Evolutionary conservation across 2,888 invertebrate genomes (phyloP).

Genomic region (Celastrina argiolus): DNA sequence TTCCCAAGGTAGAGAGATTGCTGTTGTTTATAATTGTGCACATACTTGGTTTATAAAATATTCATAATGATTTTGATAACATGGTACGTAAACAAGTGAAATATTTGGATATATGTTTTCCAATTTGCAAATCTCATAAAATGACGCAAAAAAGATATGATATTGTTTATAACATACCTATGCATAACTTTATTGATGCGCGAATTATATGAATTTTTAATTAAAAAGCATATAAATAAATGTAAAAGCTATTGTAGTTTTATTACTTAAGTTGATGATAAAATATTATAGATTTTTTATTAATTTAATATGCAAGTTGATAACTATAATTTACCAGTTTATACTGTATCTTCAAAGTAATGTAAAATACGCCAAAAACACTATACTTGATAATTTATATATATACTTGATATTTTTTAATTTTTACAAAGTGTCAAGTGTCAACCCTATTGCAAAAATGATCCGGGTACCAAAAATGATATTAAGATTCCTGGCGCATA

Average conservation of each 20-base stretch:
- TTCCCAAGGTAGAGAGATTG: too few relatives aligned
- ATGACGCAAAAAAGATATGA: background rate
- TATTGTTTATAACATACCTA: too few relatives aligned
- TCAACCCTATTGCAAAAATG: constrained; percentile 38
- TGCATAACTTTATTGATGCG: background rate
- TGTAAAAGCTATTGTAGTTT: background rate
- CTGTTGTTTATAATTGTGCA: too few relatives aligned
- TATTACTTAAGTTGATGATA: background rate
- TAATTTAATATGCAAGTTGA: background rate
- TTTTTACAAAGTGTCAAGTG: background rate
- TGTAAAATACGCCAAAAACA: too few relatives aligned
- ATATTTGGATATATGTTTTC: background rate
- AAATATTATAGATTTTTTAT: background rate
- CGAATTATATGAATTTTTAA: background rate
- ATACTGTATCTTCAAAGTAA: too few relatives aligned
- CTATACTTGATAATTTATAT: too few relatives aligned
- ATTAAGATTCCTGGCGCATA: constrained; percentile 50
- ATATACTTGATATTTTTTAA: background rate
- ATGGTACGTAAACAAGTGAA: background rate
- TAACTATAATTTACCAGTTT: too few relatives aligned
- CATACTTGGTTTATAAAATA: too few relatives aligned
- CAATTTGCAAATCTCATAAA: background rate
- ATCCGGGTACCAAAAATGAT: constrained; percentile 37
- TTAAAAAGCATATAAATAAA: background rate
- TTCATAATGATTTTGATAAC: too few relatives aligned